Base-by-base conservation (phyloP, 2,113 vertebrate genomes). In the Nothobranchius kuhntae region DNA sequence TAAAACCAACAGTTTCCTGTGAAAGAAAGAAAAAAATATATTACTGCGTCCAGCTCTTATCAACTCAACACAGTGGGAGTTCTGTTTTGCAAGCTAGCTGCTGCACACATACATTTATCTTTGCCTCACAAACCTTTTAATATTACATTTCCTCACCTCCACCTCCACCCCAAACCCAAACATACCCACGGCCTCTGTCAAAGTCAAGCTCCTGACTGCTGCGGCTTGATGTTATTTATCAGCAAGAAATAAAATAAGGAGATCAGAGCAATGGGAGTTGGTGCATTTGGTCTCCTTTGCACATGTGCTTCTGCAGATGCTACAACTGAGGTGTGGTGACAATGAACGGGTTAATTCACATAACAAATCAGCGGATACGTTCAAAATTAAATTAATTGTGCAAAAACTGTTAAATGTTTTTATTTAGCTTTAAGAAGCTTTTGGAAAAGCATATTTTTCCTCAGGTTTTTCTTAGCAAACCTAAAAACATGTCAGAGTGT, bases 31-130 rank as follows among this genome's bases (percentile, higher is more conserved):
- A 11, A 47, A 6, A 46, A 11, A 8, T 44, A 13, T 52, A 57
- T 47, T 46, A 50, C 46, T 10, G 24, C 63, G 65, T 73, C 46
- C 9, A 53, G 0, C 38, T 63, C 69, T 82, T 86, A 86, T 85
- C 80, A 70, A 63, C 70, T 38, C 30, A 2, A 60, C 55, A 53
- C 74, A 83, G 82, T 55, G 4, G 71, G 65, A 78, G 73, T 64
- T 58, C 59, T 83, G 70, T 70, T 78, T 50, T 15, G 9, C 63
- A 55, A 58, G 62, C 46, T 53, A 65, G 68, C 61, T 35, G 47
- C 75, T 73, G 62, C 64, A 61, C 77, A 83, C 78, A 86, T 70
- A 59, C 50, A 66, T 81, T 86, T 83, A 87, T 88, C 81, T 75
- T 57, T 75, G 79, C 53, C 61, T 63, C 59, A 46, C 77, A 81